These are phyloP conservation scores for Sitodiplosis mosellana DNA, from an alignment of 1,140 invertebrate genomes.

Conservation along the genomic window DNA sequence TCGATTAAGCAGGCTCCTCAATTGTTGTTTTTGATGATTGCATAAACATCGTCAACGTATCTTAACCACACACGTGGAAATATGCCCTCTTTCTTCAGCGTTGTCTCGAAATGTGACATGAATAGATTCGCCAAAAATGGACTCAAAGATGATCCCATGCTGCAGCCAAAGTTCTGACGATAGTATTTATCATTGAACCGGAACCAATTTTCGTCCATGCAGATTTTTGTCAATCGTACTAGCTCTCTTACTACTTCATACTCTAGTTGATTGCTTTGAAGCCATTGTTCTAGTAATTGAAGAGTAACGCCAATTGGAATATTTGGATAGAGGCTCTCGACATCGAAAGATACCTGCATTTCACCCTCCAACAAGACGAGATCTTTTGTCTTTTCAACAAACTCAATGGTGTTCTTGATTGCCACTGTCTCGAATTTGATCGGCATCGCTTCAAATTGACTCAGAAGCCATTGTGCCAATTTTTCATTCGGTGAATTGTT, in stretches of 20 bases:
- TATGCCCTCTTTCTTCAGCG: not conserved
- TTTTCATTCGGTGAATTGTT: too few species aligned
- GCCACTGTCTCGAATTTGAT: too few species aligned
- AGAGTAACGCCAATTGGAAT: too few species aligned
- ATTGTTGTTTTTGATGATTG: not conserved
- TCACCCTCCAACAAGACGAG: too few species aligned
- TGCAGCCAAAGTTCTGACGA: not conserved
- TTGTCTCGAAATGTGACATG: not conserved
- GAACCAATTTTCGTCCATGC: not conserved
- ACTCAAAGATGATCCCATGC: not conserved
- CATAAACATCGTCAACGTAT: not conserved
- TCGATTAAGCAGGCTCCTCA: not conserved
- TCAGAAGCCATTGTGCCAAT: too few species aligned
- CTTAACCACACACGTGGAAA: not conserved
- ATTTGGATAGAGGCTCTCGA: too few species aligned
- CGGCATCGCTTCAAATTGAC: too few species aligned
- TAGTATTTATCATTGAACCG: not conserved
- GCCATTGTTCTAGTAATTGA: too few species aligned
- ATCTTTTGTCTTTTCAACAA: too few species aligned
- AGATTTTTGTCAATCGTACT: not conserved
- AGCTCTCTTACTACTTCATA: not conserved
- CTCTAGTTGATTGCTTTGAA: not conserved
- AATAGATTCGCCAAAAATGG: not conserved
- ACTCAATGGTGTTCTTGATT: too few species aligned
- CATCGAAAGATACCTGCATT: too few species aligned